phyloP scores from a whole-genome alignment of 2,113 vertebrate genomes.

The Limanda limanda region DNA sequence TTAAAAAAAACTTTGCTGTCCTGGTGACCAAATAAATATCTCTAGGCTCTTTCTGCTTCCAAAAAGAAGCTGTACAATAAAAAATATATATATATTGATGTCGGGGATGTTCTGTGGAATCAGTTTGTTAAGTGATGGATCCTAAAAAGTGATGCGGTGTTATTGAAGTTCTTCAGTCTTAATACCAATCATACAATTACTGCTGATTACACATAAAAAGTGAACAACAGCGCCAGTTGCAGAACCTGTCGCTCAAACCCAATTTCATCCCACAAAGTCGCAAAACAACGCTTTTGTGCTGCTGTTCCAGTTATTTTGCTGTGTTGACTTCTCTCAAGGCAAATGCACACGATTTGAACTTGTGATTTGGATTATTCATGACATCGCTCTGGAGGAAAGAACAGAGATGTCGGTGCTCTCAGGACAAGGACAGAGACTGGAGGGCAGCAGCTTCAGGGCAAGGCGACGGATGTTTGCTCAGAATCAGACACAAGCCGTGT shows the following conservation, averaged over 20 bases:
- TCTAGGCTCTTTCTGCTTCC: too few species aligned
- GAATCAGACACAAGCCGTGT: too few species aligned
- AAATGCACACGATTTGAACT: neutral
- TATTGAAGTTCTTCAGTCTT: too few species aligned
- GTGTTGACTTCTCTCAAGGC: neutral
- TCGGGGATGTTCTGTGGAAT: too few species aligned
- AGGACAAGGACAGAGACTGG: neutral
- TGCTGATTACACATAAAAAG: too few species aligned
- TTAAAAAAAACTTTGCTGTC: neutral
- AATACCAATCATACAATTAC: neutral
- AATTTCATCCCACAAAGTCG: neutral
- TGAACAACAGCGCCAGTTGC: too few species aligned
- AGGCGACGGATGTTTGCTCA: too few species aligned
- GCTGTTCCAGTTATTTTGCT: neutral
- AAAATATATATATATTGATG: too few species aligned
- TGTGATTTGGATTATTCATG: neutral
- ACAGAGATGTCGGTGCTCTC: neutral
- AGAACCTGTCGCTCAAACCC: neutral
- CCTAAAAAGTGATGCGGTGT: too few species aligned
- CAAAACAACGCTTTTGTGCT: neutral
- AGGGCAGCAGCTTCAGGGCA: constrained; percentile 1
- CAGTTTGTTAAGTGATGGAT: too few species aligned
- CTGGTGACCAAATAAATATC: too few species aligned
- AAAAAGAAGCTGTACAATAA: too few species aligned
- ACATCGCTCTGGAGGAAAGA: neutral